Percentiles rank a stretch among this genome's conserved stretches.
Evolutionary conservation across 2,888 invertebrate genomes (phyloP).

Genomic region (Agrotis exclamationis): DNA sequence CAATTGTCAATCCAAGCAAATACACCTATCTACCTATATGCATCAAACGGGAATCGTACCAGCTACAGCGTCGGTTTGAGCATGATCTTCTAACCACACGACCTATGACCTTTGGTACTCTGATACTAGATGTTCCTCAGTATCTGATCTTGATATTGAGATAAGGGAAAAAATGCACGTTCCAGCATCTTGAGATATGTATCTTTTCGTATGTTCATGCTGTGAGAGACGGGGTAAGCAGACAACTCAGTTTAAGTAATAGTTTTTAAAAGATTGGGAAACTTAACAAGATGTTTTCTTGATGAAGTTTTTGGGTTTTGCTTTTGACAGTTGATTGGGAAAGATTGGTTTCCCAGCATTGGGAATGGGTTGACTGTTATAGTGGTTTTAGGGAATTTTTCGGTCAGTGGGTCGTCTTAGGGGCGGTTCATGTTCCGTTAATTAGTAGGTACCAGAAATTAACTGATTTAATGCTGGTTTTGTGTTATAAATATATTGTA

Average conservation of each 20-base stretch:
- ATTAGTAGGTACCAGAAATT: no score
- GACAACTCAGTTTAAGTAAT: neutral
- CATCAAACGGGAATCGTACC: constrained; percentile 58
- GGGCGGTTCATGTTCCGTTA: no score
- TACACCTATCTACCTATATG: constrained; percentile 8
- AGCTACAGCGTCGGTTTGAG: constrained; percentile 33
- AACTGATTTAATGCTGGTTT: no score
- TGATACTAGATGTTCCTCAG: constrained; percentile 54
- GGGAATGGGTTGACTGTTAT: no score
- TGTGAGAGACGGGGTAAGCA: constrained; percentile 21
- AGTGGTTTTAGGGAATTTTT: no score
- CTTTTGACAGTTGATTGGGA: neutral
- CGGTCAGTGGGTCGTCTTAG: no score
- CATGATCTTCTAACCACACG: constrained; percentile 64
- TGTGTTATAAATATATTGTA: no score
- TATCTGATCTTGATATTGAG: constrained; percentile 62
- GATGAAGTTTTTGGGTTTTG: no score
- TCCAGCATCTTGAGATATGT: constrained; percentile 51
- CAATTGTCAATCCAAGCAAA: constrained; percentile 11
- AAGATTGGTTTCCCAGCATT: no score
- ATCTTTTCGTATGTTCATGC: constrained; percentile 37
- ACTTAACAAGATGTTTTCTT: neutral
- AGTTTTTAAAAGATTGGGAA: neutral
- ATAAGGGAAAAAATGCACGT: constrained; percentile 63
- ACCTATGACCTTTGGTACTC: constrained; percentile 61